Base-by-base conservation (phyloP, 2,888 invertebrate species). In the Tiliacea citrago region DNA sequence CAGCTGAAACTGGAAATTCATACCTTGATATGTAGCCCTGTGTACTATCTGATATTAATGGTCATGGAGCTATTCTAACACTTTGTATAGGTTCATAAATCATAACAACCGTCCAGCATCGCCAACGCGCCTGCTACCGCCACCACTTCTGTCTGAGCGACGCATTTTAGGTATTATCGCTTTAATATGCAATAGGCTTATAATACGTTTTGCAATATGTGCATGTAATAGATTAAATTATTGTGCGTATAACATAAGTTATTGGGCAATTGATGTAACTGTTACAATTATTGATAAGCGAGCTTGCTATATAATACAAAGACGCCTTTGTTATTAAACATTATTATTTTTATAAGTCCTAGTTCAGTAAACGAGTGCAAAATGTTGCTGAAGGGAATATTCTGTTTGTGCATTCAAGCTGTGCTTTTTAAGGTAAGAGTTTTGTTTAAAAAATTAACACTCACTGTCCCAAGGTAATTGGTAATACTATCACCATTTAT, bases 251-350 rank as follows among this genome's bases (percentile, higher is more conserved):
- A 45, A 82, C 51, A 39, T 58, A 42, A 1, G 3, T 29, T 60
- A 67, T 83, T 73, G 69, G 6, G 79, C 66, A 87, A 83, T 55
- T 63, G 10, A 55, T 72, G 80, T 68, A 79, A 83, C 60, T 70
- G 65, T 84, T 73, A 72, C 75, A 85, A 18, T 60, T 61, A 35
- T 67, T 71, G 88, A 86, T 86, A 86, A 86, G 75, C 29, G 29
- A 13, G 18, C 55, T 68, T 68, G n/a, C 61, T 86, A 86, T 88
- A 86, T 68, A 88, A 79, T 29, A 53, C 74, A 70, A 62, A 42
- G 51, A 39, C 39, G 12, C 21, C 18, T 42, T 55, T 68, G 62
- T 65, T 67, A 24, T 66, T 66, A 84, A 73, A 70, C 78, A 85
- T 82, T 65, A 70, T 82, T 73, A 65, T 83, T 73, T 70, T 70